These are phyloP conservation scores for Palythoa caribaeorum DNA, from an alignment of 92 coral and sea anemone genomes.

Conservation along the genomic window DNA sequence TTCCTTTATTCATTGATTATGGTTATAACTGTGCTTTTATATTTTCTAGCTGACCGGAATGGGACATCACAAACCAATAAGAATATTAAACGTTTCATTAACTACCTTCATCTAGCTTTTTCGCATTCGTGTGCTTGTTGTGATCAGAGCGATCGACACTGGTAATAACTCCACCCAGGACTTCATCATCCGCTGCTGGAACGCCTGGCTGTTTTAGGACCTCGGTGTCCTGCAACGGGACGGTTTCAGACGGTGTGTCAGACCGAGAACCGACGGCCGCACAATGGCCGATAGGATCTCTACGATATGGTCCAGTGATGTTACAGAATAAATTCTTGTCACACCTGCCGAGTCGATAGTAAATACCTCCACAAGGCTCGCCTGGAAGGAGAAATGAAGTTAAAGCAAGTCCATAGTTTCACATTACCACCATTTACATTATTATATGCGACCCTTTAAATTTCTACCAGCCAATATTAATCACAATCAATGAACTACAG, in stretches of 20 bases:
- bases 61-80: no score
- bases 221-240: background rate
- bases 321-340: constrained; percentile 70
- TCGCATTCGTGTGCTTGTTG: background rate
- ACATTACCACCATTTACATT: no score
- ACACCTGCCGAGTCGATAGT: constrained; percentile 80
- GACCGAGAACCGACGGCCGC: constrained; percentile 26
- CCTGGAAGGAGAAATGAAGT: constrained; percentile 39
- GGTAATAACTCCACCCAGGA: background rate
- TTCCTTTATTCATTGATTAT: no score
- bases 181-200: background rate
- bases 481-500: no score
- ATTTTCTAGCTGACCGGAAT: no score
- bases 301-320: constrained; percentile 61
- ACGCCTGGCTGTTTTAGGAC: background rate
- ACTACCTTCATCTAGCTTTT: constrained; percentile 18
- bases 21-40: no score
- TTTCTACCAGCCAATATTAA: no score
- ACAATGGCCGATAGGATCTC: constrained; percentile 79
- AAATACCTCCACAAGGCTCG: constrained; percentile 78
- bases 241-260: background rate
- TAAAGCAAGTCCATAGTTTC: background rate
- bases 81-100: background rate
- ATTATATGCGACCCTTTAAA: no score
- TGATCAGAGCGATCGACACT: background rate